Percentiles rank a stretch among this genome's conserved stretches.
Conservation (phyloP, 1,140 invertebrate species). For the Rhyacophila brunnea region DNA sequence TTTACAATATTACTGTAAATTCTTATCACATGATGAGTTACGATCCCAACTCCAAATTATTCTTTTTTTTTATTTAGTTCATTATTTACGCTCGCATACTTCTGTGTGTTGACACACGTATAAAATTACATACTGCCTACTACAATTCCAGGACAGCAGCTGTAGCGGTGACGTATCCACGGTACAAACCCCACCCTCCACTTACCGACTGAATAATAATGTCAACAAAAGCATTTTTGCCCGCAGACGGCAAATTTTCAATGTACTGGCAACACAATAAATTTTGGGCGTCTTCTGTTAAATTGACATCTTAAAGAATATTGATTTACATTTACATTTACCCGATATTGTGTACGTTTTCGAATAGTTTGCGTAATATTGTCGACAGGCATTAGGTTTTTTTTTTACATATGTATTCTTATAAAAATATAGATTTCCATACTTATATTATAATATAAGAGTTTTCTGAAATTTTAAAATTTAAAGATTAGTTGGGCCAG, state of each 20-base stretch:
- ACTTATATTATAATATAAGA: too few species aligned
- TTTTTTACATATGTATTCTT: too few species aligned
- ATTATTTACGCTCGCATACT: slow-evolving; percentile 21
- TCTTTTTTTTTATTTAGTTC: neutral
- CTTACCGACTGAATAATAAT: neutral
- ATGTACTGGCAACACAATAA: slow-evolving; percentile 5
- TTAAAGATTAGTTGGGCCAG: too few species aligned
- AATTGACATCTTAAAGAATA: neutral
- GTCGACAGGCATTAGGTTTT: too few species aligned
- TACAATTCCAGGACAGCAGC: slow-evolving; percentile 9
- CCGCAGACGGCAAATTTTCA: slow-evolving; percentile 14
- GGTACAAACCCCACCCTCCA: neutral
- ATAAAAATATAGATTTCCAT: too few species aligned
- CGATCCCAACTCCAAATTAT: too few species aligned
- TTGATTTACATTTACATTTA: too few species aligned
- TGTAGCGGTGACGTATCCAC: neutral
- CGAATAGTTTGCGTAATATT: too few species aligned
- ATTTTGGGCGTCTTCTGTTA: slow-evolving; percentile 6
- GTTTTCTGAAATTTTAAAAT: too few species aligned
- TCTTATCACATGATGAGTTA: too few species aligned
- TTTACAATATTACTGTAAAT: too few species aligned
- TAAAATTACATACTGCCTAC: slow-evolving; percentile 22
- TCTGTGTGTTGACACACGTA: slow-evolving; percentile 22
- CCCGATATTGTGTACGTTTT: too few species aligned
- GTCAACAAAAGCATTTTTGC: slow-evolving; percentile 8